A percentile compares a stretch with the other conserved stretches of the same genome.
phyloP scores from a whole-genome alignment of 2,888 invertebrate species.

The Cepaea hortensis region DNA sequence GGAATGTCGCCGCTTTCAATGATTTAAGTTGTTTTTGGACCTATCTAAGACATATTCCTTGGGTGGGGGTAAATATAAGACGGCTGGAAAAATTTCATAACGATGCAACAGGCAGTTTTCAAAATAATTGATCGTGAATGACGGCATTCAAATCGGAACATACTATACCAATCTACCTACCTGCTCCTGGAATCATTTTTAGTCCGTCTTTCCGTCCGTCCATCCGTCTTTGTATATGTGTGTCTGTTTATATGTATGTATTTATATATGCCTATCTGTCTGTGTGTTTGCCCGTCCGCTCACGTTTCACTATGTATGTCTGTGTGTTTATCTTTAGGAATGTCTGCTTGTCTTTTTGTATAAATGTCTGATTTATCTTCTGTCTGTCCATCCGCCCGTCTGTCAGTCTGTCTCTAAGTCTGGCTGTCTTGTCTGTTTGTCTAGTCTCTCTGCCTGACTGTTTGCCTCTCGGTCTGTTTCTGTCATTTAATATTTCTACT shows the following conservation, averaged over 20 bases:
- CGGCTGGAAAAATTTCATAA: no score
- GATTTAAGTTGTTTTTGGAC: no score
- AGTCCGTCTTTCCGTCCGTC: neutral
- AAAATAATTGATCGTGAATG: no score
- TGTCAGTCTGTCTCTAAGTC: neutral
- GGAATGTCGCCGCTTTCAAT: no score
- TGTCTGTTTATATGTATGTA: neutral
- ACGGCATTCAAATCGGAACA: no score
- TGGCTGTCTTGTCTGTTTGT: neutral
- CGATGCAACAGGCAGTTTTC: no score
- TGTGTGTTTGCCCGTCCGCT: neutral
- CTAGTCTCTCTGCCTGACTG: neutral
- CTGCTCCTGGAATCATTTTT: no score
- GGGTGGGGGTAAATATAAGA: no score
- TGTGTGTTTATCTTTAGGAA: neutral
- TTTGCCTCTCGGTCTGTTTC: conserved; percentile 8
- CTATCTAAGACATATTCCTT: no score
- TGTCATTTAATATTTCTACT: neutral
- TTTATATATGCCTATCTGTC: neutral
- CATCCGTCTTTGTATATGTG: neutral
- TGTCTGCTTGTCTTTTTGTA: neutral
- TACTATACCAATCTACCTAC: no score
- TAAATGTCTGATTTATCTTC: neutral
- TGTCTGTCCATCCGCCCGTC: neutral
- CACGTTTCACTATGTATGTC: neutral